Conservation (phyloP, 1,140 invertebrate species). For the Cydia splendana region DNA sequence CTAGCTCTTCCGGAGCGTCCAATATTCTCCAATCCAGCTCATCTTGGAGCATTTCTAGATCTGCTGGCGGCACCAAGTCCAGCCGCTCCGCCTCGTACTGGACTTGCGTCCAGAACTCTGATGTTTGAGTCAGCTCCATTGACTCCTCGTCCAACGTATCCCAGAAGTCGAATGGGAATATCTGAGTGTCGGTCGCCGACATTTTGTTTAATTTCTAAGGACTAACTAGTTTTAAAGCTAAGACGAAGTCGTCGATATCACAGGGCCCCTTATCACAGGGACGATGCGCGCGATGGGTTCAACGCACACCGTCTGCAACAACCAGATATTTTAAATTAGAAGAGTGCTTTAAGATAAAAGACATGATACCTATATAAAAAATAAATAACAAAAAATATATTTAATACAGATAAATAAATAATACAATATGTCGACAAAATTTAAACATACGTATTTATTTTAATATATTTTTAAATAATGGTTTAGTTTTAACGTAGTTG, state of each 20-base stretch:
- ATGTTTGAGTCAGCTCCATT: conserved; percentile 63
- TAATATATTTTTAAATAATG: too few relatives aligned
- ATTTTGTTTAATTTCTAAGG: conserved; percentile 66
- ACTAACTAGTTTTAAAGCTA: conserved; percentile 78
- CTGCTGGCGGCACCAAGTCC: conserved; percentile 58
- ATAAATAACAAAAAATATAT: not conserved
- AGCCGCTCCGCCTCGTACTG: conserved; percentile 67
- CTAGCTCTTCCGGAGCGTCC: conserved; percentile 61
- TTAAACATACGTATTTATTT: too few relatives aligned
- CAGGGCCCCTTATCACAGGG: conserved; percentile 77
- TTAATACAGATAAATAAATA: not conserved
- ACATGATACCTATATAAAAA: not conserved
- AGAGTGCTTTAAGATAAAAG: not conserved
- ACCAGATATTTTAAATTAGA: conserved; percentile 52
- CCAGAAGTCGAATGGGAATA: conserved; percentile 68
- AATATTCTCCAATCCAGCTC: conserved; percentile 65
- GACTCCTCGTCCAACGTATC: conserved; percentile 65
- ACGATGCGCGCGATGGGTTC: conserved; percentile 73
- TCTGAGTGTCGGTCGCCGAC: conserved; percentile 61
- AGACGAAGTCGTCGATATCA: conserved; percentile 78
- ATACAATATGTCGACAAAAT: not conserved
- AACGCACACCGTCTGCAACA: conserved; percentile 78
- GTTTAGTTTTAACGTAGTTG: too few relatives aligned
- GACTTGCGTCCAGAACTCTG: conserved; percentile 70
- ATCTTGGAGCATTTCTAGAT: conserved; percentile 55